Conservation (phyloP, 2,888 invertebrate species). For the Ornithoptera alexandrae region DNA sequence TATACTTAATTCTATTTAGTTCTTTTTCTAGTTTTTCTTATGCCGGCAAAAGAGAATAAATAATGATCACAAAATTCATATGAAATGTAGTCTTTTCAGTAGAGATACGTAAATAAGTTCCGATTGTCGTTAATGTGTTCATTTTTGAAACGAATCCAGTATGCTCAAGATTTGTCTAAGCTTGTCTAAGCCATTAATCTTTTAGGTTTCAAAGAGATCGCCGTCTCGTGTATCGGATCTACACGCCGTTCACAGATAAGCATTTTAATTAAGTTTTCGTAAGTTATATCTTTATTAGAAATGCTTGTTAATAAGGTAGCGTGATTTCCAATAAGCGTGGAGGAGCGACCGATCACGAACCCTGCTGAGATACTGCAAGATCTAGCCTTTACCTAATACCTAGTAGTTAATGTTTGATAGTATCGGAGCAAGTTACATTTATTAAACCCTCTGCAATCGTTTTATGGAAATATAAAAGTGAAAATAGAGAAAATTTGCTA, state of each 20-base stretch:
- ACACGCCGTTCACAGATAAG: conserved; percentile 57
- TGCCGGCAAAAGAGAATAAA: too few species aligned
- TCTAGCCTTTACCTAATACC: conserved; percentile 30
- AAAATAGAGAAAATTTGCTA: not conserved
- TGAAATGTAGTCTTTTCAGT: too few species aligned
- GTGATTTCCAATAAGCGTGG: conserved; percentile 63
- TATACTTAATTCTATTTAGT: too few species aligned
- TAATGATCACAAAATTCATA: too few species aligned
- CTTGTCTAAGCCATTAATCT: conserved; percentile 60
- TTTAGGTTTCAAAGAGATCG: conserved; percentile 58
- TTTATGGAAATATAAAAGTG: not conserved
- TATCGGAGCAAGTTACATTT: not conserved
- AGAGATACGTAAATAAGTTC: too few species aligned
- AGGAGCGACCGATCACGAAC: conserved; percentile 52
- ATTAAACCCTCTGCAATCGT: not conserved
- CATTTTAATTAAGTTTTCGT: conserved; percentile 76
- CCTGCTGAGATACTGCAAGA: conserved; percentile 20
- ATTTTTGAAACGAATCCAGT: conserved; percentile 38
- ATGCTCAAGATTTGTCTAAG: conserved; percentile 32
- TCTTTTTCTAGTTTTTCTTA: too few species aligned
- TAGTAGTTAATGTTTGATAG: conserved; percentile 32
- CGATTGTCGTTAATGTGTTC: conserved; percentile 37
- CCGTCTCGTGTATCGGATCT: conserved; percentile 42
- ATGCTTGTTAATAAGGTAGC: conserved; percentile 56
- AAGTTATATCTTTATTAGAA: conserved; percentile 77